A percentile compares a stretch with the other conserved stretches of the same genome.
Evolutionary conservation across 2,888 invertebrate genomes (phyloP).

Genomic region (Eueremaeus valkanovi): DNA sequence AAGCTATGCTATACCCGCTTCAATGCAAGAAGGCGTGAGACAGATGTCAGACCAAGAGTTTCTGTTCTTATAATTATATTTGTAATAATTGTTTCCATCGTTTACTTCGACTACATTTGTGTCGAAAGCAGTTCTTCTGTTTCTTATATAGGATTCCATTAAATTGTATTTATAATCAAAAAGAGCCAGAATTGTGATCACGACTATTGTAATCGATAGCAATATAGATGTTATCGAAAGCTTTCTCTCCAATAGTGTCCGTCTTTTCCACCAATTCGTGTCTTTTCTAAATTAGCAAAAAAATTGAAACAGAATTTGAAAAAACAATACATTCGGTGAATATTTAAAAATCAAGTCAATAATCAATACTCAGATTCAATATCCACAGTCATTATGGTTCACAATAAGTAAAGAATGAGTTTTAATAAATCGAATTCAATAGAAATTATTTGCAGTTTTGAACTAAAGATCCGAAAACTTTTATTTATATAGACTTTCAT

Average conservation of each 20-base stretch:
- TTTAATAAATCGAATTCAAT: no score
- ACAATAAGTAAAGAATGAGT: no score
- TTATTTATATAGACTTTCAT: no score
- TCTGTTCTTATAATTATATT: background rate
- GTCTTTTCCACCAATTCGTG: conserved; percentile 3
- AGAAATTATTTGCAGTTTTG: no score
- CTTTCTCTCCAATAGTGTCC: background rate
- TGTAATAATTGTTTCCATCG: background rate
- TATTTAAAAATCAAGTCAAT: no score
- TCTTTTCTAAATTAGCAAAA: background rate
- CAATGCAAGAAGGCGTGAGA: conserved; percentile 70
- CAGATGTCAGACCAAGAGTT: conserved; percentile 57
- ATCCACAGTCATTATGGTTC: no score
- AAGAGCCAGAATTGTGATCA: background rate
- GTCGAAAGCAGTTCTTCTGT: background rate
- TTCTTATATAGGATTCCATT: background rate
- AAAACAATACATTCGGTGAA: no score
- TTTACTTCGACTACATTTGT: background rate
- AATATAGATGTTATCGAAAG: background rate
- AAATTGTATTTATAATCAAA: background rate
- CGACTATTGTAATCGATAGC: background rate
- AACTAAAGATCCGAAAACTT: no score
- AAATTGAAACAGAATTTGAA: background rate
- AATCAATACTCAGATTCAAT: no score
- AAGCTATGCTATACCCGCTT: conserved; percentile 61